Evolutionary conservation across 2,797 vertebrate species (phyloP).

Genomic region (Gouania willdenowi): DNA sequence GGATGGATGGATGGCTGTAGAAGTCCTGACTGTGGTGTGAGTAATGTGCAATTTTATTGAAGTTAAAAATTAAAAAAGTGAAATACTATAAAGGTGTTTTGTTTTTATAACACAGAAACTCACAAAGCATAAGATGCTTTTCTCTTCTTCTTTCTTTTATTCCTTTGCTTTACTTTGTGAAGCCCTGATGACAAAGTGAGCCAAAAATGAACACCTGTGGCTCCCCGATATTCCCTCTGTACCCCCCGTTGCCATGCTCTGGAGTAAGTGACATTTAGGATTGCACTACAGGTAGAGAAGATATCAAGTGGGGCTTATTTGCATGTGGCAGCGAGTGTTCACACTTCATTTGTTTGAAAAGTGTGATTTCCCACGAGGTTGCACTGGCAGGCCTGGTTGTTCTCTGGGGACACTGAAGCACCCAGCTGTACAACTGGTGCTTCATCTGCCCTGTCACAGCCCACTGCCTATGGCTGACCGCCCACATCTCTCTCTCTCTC

Average conservation of each 20-base stretch:
- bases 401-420: constrained; percentile 36
- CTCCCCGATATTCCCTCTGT: constrained; percentile 21
- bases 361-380: constrained; percentile 50
- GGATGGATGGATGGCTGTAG: no score
- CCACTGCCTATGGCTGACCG: constrained; percentile 40
- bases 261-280: constrained; percentile 54
- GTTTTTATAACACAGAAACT: no score
- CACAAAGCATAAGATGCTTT: no score
- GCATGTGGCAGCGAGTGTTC: constrained; percentile 56
- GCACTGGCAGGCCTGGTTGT: constrained; percentile 26
- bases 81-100: no score
- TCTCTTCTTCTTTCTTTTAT: neutral
- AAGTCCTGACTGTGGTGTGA: no score
- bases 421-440: constrained; percentile 41
- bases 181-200: neutral
- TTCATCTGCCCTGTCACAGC: constrained; percentile 49
- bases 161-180: no score
- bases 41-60: no score
- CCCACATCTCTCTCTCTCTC: constrained; percentile 39
- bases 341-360: constrained; percentile 58
- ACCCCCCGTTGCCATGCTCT: constrained; percentile 3
- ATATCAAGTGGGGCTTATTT: constrained; percentile 51
- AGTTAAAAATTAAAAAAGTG: no score
- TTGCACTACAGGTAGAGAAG: constrained; percentile 39
- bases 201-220: constrained; percentile 45